Conservation (phyloP, 2,888 invertebrate species). For the Hemithea aestivaria region DNA sequence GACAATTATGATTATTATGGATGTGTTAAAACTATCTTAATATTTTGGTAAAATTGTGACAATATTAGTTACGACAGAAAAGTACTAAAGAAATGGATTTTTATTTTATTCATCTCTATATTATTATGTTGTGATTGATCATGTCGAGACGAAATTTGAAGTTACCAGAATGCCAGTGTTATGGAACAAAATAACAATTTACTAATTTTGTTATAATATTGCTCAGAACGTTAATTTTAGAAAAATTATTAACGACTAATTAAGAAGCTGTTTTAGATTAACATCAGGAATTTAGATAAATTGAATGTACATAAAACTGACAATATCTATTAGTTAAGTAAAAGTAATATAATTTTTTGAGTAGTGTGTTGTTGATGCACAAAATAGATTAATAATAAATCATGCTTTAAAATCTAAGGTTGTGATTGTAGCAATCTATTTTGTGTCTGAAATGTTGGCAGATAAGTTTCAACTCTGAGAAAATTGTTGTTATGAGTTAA, state of each 20-base stretch:
- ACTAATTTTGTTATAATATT: no score
- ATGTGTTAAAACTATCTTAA: no score
- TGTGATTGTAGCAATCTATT: constrained; percentile 53
- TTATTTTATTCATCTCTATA: no score
- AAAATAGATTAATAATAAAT: constrained; percentile 42
- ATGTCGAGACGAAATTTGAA: no score
- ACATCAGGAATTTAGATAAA: neutral
- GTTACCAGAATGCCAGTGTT: constrained; percentile 20
- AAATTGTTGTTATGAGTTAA: no score
- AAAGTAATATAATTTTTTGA: constrained; percentile 14
- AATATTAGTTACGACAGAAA: no score
- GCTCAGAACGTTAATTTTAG: neutral
- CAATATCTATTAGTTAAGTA: constrained; percentile 17
- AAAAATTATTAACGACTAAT: neutral
- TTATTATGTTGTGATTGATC: no score
- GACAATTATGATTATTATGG: neutral
- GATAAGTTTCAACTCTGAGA: neutral
- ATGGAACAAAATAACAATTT: neutral
- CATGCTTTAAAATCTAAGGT: constrained; percentile 54
- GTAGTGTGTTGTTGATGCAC: constrained; percentile 33
- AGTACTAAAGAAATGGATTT: no score
- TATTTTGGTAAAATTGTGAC: no score
- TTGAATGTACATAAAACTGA: constrained; percentile 23
- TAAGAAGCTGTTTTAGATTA: no score
- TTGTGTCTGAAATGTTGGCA: constrained; percentile 30